Conservation (phyloP, 2,797 vertebrate genomes). For the Tokudaia muenninki region DNA sequence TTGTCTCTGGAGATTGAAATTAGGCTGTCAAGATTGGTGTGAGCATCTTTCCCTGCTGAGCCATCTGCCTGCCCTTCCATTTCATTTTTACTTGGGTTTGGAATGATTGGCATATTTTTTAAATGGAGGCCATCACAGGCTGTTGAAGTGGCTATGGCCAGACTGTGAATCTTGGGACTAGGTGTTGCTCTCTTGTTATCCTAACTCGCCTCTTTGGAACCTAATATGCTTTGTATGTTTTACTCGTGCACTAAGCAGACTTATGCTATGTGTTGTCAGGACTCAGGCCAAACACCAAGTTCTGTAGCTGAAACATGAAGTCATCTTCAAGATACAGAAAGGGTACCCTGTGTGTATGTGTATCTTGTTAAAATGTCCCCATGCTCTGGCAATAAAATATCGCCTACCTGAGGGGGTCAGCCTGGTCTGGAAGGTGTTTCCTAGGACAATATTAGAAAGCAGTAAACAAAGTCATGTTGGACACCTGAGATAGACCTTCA, state of each 20-base stretch:
- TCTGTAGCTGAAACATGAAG: conserved; percentile 11
- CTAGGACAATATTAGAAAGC: not conserved
- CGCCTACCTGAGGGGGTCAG: not conserved
- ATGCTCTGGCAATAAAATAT: conserved; percentile 40
- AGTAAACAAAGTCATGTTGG: not conserved
- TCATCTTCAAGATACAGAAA: not conserved
- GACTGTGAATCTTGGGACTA: conserved; percentile 25
- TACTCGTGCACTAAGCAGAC: not conserved
- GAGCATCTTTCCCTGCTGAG: not conserved
- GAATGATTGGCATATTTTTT: not conserved
- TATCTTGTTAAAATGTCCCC: not conserved
- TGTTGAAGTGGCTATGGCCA: not conserved
- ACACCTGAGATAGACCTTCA: not conserved
- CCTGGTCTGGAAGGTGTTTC: conserved; percentile 6
- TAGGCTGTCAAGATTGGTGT: no score
- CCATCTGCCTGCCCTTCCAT: not conserved
- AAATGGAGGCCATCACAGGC: not conserved
- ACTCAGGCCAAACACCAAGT: not conserved
- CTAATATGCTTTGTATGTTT: not conserved
- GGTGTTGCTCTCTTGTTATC: not conserved
- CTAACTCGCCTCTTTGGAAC: not conserved
- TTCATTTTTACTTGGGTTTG: conserved; percentile 9
- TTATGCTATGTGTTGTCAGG: not conserved
- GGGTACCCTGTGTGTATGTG: not conserved
- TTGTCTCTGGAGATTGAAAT: not conserved